Evolutionary conservation across 2,113 vertebrate genomes (phyloP).

Genomic region (Zingel zingel): DNA sequence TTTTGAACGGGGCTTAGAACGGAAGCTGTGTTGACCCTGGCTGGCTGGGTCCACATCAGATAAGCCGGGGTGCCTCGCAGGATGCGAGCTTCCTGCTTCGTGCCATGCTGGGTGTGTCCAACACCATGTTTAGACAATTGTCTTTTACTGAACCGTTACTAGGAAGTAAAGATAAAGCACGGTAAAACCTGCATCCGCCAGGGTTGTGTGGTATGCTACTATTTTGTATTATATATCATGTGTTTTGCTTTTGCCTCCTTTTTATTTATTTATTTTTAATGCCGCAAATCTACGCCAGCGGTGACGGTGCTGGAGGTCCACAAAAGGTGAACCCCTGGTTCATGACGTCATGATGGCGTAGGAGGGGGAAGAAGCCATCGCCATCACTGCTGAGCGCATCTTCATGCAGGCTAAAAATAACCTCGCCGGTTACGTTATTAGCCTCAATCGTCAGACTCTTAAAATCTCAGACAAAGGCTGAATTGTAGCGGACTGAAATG

Average conservation of each 20-base stretch:
- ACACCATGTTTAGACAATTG: conserved; percentile 45
- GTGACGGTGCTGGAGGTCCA: conserved; percentile 42
- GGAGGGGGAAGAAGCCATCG: conserved; percentile 66
- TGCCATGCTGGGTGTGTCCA: conserved; percentile 51
- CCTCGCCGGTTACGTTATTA: conserved; percentile 62
- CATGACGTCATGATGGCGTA: conserved; percentile 69
- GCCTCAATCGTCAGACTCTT: conserved; percentile 28
- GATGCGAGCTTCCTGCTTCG: neutral
- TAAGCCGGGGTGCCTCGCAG: neutral
- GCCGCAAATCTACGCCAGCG: neutral
- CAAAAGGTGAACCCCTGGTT: conserved; percentile 80
- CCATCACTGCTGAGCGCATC: conserved; percentile 70
- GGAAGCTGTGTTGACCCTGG: conserved; percentile 14
- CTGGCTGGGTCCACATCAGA: conserved; percentile 17
- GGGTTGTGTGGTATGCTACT: neutral
- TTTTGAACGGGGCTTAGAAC: neutral
- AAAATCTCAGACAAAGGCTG: conserved; percentile 8
- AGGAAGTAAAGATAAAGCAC: conserved; percentile 12
- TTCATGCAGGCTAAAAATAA: conserved; percentile 73
- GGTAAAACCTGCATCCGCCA: no score
- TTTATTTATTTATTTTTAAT: neutral
- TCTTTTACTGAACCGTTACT: neutral
- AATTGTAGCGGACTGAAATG: neutral
- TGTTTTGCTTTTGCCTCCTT: neutral
- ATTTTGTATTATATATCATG: neutral